Percentiles rank a stretch among this genome's conserved stretches.
These are phyloP conservation scores for Dendrocincla fuliginosa DNA, from an alignment of 2,797 vertebrate species.

Conservation along the genomic window DNA sequence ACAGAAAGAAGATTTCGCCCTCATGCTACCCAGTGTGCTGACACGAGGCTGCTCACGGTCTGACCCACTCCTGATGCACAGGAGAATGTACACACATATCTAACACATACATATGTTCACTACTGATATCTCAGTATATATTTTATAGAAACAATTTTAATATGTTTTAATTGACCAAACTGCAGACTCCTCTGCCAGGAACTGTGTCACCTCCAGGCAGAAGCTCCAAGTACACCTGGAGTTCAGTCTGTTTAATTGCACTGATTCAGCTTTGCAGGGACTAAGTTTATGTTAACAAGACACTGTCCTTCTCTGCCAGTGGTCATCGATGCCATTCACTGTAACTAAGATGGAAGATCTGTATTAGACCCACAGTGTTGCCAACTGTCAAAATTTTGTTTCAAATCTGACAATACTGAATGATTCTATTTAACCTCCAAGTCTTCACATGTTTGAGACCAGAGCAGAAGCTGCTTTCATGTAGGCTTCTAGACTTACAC, in stretches of 20 bases:
- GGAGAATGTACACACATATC: not conserved
- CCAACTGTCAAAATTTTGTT: not conserved
- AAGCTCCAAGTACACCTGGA: not conserved
- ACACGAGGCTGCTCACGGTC: not conserved
- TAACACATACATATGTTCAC: fast-evolving
- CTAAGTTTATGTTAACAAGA: not conserved
- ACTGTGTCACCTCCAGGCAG: not conserved
- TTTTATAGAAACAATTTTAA: not conserved
- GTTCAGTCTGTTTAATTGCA: not conserved
- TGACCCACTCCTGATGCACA: not conserved
- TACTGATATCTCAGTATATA: not conserved
- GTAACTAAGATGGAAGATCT: not conserved
- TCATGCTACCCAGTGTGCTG: fast-evolving
- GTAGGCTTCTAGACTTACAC: not conserved
- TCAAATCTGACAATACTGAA: not conserved
- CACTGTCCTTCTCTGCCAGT: not conserved
- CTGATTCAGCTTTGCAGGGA: not conserved
- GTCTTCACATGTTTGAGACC: not conserved
- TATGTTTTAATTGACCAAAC: not conserved
- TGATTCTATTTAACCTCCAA: not conserved
- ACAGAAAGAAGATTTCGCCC: not conserved
- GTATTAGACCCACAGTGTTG: not conserved
- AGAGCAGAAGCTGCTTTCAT: not conserved
- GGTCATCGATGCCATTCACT: fast-evolving
- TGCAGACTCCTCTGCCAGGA: not conserved